Evolutionary conservation across 2,113 vertebrate genomes (phyloP).

Genomic region (Crypturellus undulatus): DNA sequence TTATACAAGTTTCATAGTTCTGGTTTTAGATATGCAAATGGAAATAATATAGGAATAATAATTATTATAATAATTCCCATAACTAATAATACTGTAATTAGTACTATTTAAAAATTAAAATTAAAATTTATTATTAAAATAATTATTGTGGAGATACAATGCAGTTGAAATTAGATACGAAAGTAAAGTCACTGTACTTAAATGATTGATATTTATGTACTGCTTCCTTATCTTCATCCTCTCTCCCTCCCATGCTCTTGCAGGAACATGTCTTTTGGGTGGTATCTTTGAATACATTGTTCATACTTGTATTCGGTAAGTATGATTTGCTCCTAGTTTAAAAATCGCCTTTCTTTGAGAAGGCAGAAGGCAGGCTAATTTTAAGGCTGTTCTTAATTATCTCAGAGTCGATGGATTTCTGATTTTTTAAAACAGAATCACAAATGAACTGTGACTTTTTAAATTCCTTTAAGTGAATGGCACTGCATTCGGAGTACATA

Average conservation of each 20-base stretch:
- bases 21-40: not conserved
- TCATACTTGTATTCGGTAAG: conserved; percentile 98
- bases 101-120: too few relatives aligned
- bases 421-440: not conserved
- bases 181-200: not conserved
- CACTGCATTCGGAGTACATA: not conserved
- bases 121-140: too few relatives aligned
- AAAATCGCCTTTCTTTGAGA: not conserved
- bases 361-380: not conserved
- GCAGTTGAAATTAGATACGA: not conserved
- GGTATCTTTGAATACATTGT: conserved; percentile 95
- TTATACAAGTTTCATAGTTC: not conserved
- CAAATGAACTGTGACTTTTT: not conserved
- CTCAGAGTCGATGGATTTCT: not conserved
- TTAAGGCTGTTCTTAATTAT: not conserved
- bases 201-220: not conserved
- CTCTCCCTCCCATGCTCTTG: not conserved
- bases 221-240: not conserved
- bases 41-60: too few relatives aligned
- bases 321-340: not conserved
- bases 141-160: not conserved
- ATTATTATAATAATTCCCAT: too few relatives aligned
- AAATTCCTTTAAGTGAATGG: not conserved
- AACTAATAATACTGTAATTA: too few relatives aligned
- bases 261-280: conserved; percentile 99